Conservation (phyloP, 2,888 invertebrate species). For the Cataglyphis altisquamis region DNA sequence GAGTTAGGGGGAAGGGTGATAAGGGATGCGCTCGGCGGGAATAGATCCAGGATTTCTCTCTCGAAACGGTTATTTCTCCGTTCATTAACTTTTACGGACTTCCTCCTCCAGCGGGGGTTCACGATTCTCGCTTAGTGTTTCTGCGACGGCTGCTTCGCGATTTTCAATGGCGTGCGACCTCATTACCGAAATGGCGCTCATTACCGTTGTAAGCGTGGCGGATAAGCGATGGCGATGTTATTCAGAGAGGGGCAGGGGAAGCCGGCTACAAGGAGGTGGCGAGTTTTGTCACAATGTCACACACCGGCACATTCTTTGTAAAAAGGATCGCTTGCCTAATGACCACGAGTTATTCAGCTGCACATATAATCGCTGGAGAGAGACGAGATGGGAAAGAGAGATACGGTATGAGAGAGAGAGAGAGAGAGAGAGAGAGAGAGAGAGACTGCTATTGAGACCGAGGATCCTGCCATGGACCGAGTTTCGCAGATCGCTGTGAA, state of each 20-base stretch:
- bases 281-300: slow-evolving; percentile 72
- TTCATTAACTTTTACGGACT: slow-evolving; percentile 77
- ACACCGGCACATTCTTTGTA: slow-evolving; percentile 60
- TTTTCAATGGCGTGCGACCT: slow-evolving; percentile 84
- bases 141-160: slow-evolving; percentile 67
- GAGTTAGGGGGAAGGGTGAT: background rate
- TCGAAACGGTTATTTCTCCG: slow-evolving; percentile 76
- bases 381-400: slow-evolving; percentile 11
- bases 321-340: slow-evolving; percentile 76
- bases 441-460: background rate
- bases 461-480: background rate
- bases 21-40: slow-evolving; percentile 40
- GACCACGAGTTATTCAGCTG: slow-evolving; percentile 82
- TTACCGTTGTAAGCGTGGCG: slow-evolving; percentile 79
- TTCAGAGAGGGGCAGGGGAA: slow-evolving; percentile 49
- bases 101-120: slow-evolving; percentile 27
- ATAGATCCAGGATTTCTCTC: slow-evolving; percentile 73
- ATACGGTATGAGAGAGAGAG: background rate
- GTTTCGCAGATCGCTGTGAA: background rate
- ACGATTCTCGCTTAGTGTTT: slow-evolving; percentile 61
- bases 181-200: slow-evolving; percentile 85
- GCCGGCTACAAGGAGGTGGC: slow-evolving; percentile 36
- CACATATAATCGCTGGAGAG: slow-evolving; percentile 73
- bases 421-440: too few relatives aligned
- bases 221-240: slow-evolving; percentile 50